Evolutionary conservation across 2,888 invertebrate species (phyloP), one percentile per base, ranked within the genome.

Genomic region (Lasius fuliginosus): DNA sequence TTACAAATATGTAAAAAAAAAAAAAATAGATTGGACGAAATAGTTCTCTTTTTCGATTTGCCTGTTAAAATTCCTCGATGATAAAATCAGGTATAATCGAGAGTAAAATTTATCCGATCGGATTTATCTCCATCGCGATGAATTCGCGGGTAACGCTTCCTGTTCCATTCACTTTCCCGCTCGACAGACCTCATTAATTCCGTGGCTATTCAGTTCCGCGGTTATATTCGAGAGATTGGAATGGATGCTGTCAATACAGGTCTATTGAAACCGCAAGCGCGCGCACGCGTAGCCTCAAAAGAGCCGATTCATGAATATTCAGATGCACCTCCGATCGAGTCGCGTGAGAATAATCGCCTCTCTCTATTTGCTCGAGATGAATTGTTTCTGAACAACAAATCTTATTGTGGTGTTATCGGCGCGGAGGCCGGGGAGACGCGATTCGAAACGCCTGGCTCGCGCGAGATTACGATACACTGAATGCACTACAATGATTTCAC

Each of bases 261-360:
- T 46, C 36, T 18, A 82, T 65, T 81, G 79, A 81, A 49, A n/a
- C 1, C 30, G 60, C 8, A 56, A 18, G 5, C 62, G 30, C 46
- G 46, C 46, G 36, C 49, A n/a, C 62, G 9, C 53, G 18, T 40
- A 40, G 73, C 27, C 23, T 56, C 40, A 46, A 81, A 36, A 42
- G 64, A 65, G 79, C 42, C 8, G 40, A 81, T 60, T 74, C 75
- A 81, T 81, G 79, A 74, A 74, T 81, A 81, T 81, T 81, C 46
- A 81, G 46, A 12, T 23, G 46, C 6, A 46, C 18, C 23, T 36
- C 36, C 36, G 60, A 60, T 79, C 79, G 75, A 81, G 46, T 75
- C 36, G 12, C 74, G 18, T 53, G 76, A 27, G 56, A 56, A 68
- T 67, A 53, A 77, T 69, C 56, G 56, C 27, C 58, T 23, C 30